Base-by-base conservation (phyloP, 2,888 invertebrate species). In the Octonoba sinensis region DNA sequence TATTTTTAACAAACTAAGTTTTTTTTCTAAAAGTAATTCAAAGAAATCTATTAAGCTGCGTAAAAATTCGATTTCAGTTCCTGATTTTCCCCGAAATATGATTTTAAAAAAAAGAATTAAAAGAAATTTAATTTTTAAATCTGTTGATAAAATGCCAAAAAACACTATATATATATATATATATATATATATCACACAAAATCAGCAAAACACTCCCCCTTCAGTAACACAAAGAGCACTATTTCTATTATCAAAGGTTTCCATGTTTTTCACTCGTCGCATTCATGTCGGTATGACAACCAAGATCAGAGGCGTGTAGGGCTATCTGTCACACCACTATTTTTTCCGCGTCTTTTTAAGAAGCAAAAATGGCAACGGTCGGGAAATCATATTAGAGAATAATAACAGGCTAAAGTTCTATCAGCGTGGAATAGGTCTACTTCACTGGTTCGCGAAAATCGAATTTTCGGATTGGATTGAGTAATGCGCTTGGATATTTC, bases 261-360 rank as follows among this genome's bases (percentile, higher is more conserved):
- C 20, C 54, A 54, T 54, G 54, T 54, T 54, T 54, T 54, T 20
- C 20, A 20, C 54, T 18, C 20, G 20, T 18, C 20, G 20, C 15
- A 75, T 46, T 11, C 24, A 70, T 22, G 69, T 76, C 54, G 76
- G 60, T 62, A 77, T 77, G 76, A 70, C 76, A 77, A 77, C 76
- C 36, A 13, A 22, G 22, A 44, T 22, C 13, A 27, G 27, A 75
- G 75, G 75, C 67, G 75, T 36, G 49, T 16, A 13, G 22, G 20
- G 51, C 27, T 70, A 69, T 77, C 70, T 64, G 69, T 44, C 69
- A 75, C 47, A 67, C 36, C 36, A 36, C 36, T 8, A 36, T 36
- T 36, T 36, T 36, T 36, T 36, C 36, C 36, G 36, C 36, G 36
- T 36, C 36, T 36, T 36, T 36, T 36, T 36, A 36, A 36, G 36